Evolutionary conservation across 2,888 invertebrate genomes (phyloP), one percentile per base, ranked within the genome.

Genomic region (Sminthurides aquaticus): DNA sequence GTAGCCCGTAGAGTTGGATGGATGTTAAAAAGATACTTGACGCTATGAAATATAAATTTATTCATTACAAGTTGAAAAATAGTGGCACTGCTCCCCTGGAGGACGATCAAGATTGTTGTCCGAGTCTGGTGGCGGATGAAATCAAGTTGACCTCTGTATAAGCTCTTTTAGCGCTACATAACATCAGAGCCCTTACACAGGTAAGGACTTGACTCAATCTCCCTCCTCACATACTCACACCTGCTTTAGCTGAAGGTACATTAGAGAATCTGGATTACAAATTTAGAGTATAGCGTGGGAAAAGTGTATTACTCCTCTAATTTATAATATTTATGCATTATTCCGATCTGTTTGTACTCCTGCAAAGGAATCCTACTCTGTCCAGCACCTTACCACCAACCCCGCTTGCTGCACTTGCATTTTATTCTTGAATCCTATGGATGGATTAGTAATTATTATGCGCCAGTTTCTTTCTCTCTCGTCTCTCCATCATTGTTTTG

Each of bases 311-410:
- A 61, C 54, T 48, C 28, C 54, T 52, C 24, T 52, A 60, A 60
- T 60, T 60, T 52, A 49, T 52, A 60, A 61, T 61, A 61, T 61
- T 61, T 61, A 61, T 61, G 61, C 34, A 61, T 61, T 61, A 52
- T 52, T 61, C 27, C 54, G 11, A 24, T 52, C 52, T 52, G 22
- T 52, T 52, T 52, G 52, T 52, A 52, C 52, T 20, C 15, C 22
- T 5, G 22, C 5, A 43, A 43, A 43, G n/a, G n/a, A n/a, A n/a
- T n/a, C n/a, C n/a, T n/a, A n/a, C n/a, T n/a, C n/a, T n/a, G n/a
- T n/a, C n/a, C n/a, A n/a, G n/a, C n/a, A n/a, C n/a, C 43, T 34
- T 15, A 11, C 43, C 43, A 5, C 15, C 15, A 34, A 34, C 43
- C 43, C 43, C 15, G n/a, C n/a, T n/a, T n/a, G n/a, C 43, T 34